Percentiles rank a stretch among this genome's conserved stretches.
phyloP scores from a whole-genome alignment of 2,113 vertebrate species.

The Myrmophylax atrothorax region DNA sequence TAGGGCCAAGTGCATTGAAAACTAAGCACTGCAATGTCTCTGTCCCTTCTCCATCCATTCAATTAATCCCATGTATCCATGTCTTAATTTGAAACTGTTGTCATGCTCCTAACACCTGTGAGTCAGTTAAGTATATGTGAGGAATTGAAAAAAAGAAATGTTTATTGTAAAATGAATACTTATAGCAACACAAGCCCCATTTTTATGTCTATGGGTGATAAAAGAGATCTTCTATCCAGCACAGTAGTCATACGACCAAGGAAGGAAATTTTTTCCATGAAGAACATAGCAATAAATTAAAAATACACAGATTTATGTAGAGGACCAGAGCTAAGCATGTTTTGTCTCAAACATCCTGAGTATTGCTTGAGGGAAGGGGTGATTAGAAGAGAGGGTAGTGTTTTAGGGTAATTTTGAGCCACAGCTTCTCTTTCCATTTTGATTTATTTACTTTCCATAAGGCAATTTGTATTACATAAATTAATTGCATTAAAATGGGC shows the following conservation, averaged over 20 bases:
- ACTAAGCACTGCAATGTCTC: neutral
- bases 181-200: neutral
- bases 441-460: conserved; percentile 57
- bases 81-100: neutral
- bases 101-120: neutral
- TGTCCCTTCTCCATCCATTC: neutral
- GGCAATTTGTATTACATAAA: conserved; percentile 44
- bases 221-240: neutral
- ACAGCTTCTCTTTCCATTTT: conserved; percentile 57
- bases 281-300: neutral
- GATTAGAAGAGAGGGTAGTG: neutral
- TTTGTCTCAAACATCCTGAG: neutral
- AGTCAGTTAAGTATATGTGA: neutral
- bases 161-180: neutral
- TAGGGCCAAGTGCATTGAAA: neutral
- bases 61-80: neutral
- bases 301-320: neutral
- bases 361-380: fast-evolving
- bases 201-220: neutral
- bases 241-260: neutral
- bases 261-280: neutral
- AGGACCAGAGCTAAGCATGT: neutral
- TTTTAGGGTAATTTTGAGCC: conserved; percentile 37
- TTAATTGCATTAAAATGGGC: conserved; percentile 20
- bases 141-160: neutral